These are phyloP conservation scores for Riparia riparia DNA, from an alignment of 2,113 vertebrate species.

Conservation along the genomic window DNA sequence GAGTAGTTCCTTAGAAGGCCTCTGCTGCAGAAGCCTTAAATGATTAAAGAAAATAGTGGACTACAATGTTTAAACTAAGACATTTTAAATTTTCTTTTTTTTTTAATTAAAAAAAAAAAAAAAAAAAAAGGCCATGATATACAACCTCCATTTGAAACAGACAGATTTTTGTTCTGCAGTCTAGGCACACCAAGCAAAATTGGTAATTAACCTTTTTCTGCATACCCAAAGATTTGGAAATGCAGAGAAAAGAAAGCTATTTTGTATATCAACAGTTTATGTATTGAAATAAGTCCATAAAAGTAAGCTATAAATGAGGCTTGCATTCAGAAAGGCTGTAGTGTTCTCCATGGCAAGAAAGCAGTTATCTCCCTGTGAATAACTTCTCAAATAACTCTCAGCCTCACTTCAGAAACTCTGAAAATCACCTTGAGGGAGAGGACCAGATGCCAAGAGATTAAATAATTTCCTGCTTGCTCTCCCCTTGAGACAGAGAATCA, in stretches of 20 bases:
- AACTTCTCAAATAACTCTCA: slow-evolving; percentile 55
- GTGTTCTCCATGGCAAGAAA: neutral
- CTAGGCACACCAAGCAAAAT: neutral
- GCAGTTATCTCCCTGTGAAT: neutral
- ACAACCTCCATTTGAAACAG: neutral
- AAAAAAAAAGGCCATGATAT: neutral
- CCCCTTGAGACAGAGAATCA: slow-evolving; percentile 7
- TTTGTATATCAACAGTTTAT: neutral
- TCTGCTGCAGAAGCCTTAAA: neutral
- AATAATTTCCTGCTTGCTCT: slow-evolving; percentile 38
- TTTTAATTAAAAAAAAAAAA: neutral
- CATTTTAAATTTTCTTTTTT: neutral
- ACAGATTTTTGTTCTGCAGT: neutral
- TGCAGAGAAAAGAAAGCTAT: neutral
- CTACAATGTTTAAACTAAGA: neutral
- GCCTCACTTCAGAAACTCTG: slow-evolving; percentile 20
- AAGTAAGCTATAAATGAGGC: neutral
- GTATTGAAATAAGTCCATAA: neutral
- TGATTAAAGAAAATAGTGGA: neutral
- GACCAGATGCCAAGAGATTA: slow-evolving; percentile 43
- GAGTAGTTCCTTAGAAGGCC: neutral
- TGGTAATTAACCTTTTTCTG: neutral
- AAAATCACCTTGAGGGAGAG: slow-evolving; percentile 40
- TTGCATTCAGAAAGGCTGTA: neutral
- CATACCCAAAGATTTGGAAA: neutral